These are phyloP conservation scores for Coleophora flavipennella DNA, from an alignment of 2,888 invertebrate species.

Conservation along the genomic window DNA sequence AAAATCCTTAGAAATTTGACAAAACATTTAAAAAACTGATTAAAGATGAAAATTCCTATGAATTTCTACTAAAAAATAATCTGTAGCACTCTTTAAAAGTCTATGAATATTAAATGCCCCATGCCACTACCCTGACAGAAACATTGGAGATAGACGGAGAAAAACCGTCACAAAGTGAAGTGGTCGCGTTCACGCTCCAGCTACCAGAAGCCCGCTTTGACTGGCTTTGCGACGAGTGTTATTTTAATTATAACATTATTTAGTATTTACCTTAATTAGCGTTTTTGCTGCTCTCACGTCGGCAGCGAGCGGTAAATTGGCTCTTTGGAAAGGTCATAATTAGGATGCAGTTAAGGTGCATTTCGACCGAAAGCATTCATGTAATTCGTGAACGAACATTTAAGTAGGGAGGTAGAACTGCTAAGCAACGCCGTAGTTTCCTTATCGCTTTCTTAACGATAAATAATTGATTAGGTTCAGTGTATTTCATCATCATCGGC, in stretches of 20 bases:
- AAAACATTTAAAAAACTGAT: no score
- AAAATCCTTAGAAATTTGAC: no score
- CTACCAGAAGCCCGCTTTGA: constrained; percentile 52
- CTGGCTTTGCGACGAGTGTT: constrained; percentile 47
- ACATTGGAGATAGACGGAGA: neutral
- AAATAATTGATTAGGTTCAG: no score
- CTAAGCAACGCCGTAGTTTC: no score
- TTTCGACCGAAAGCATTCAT: no score
- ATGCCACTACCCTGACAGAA: no score
- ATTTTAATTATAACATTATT: constrained; percentile 71
- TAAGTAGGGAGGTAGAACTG: neutral
- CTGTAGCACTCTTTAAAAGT: neutral
- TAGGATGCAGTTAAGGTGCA: constrained; percentile 47
- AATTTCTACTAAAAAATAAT: no score
- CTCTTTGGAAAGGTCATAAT: constrained; percentile 53
- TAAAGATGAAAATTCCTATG: no score
- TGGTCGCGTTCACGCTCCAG: constrained; percentile 45
- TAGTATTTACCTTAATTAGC: constrained; percentile 59
- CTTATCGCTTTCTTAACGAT: no score
- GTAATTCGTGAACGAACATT: no score
- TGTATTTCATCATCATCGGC: no score
- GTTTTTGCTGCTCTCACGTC: constrained; percentile 44
- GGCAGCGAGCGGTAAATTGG: constrained; percentile 52
- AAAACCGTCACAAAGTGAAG: constrained; percentile 38
- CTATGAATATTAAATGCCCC: no score